These are phyloP conservation scores for Calcarius lapponicus DNA, from an alignment of 2,797 vertebrate genomes.

Conservation along the genomic window DNA sequence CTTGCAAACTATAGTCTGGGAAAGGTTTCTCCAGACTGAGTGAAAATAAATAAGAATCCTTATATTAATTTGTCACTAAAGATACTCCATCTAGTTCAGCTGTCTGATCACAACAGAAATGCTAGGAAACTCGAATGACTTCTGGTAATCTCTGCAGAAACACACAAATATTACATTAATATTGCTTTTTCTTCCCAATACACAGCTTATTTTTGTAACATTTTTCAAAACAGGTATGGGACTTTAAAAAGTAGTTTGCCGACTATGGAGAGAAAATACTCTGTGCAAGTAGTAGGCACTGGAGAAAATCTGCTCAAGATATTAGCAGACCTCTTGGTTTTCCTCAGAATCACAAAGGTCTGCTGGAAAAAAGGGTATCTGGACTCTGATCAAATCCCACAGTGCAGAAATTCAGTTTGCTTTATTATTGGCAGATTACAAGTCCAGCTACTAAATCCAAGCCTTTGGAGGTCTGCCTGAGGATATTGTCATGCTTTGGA, in stretches of 20 bases:
- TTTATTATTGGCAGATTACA: not conserved
- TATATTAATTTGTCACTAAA: conserved; percentile 2
- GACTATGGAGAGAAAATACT: not conserved
- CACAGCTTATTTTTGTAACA: not conserved
- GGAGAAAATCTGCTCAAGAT: not conserved
- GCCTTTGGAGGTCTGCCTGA: not conserved
- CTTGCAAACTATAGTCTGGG: not conserved
- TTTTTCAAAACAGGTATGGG: not conserved
- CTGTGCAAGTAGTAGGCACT: not conserved
- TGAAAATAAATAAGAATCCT: not conserved
- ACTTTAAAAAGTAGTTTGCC: not conserved
- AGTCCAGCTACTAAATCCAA: not conserved
- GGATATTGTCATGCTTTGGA: not conserved
- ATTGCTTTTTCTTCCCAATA: not conserved
- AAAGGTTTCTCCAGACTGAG: not conserved
- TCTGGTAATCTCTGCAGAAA: not conserved
- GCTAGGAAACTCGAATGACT: not conserved
- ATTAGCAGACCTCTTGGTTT: not conserved
- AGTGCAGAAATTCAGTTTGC: not conserved
- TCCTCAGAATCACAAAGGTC: not conserved
- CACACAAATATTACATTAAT: not conserved
- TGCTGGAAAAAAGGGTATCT: not conserved
- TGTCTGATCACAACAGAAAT: not conserved
- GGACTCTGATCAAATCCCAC: not conserved
- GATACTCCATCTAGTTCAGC: not conserved